phyloP scores from a whole-genome alignment of 2,797 vertebrate genomes.

The Phataginus tetradactyla region DNA sequence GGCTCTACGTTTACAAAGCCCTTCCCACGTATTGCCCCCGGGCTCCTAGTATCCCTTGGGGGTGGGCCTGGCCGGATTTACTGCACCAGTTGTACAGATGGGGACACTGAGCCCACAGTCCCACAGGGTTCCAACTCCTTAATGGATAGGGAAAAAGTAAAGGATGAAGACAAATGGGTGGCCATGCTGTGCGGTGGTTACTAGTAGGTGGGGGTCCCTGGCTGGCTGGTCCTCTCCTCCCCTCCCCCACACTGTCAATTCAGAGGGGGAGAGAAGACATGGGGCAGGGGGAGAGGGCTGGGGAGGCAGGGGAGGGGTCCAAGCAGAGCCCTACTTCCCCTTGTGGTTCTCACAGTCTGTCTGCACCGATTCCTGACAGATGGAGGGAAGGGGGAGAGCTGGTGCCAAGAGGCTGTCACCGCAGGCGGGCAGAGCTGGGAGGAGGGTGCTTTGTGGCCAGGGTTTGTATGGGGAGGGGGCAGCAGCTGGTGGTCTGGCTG shows the following conservation, averaged over 20 bases:
- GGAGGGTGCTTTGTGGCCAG: slow-evolving; percentile 76
- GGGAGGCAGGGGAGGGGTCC: not conserved
- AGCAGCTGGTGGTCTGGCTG: slow-evolving; percentile 80
- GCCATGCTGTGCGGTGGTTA: not conserved
- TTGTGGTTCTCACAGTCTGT: slow-evolving; percentile 64
- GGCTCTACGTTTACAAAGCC: not conserved
- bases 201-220: not conserved
- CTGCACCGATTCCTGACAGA: slow-evolving; percentile 73
- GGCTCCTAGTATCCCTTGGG: not conserved
- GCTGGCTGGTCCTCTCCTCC: not conserved
- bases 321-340: not conserved
- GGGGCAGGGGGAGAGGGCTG: not conserved
- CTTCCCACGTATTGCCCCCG: not conserved
- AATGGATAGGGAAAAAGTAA: not conserved
- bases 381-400: slow-evolving; percentile 72
- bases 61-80: not conserved
- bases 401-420: slow-evolving; percentile 77
- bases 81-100: not conserved
- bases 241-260: not conserved
- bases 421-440: slow-evolving; percentile 66
- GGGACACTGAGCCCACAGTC: not conserved
- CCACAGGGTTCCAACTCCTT: not conserved
- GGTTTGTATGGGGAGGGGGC: slow-evolving; percentile 60
- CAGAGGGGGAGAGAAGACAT: not conserved
- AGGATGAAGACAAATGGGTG: not conserved